phyloP scores from a whole-genome alignment of 2,797 vertebrate species.

The Galagoides demidoff region DNA sequence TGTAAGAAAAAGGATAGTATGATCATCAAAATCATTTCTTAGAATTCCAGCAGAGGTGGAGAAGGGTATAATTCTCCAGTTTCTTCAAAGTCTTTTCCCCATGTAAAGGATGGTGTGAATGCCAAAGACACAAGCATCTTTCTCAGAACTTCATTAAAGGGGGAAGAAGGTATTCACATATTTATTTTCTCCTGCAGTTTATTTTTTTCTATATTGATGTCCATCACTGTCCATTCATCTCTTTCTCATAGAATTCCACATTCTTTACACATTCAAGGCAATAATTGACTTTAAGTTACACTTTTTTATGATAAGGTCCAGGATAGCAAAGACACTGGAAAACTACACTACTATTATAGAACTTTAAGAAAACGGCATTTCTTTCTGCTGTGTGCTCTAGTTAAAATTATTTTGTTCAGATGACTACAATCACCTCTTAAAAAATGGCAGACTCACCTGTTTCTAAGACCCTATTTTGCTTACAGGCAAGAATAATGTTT shows the following conservation, averaged over 20 bases:
- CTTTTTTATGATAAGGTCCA: neutral
- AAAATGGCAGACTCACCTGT: neutral
- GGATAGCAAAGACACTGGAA: neutral
- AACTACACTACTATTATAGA: neutral
- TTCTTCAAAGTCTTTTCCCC: neutral
- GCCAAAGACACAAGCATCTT: neutral
- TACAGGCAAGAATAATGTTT: neutral
- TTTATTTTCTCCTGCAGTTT: neutral
- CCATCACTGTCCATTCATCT: neutral
- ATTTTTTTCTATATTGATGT: neutral
- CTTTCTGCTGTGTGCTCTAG: neutral
- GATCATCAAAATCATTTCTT: neutral
- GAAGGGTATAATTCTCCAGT: neutral
- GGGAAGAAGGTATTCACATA: no score
- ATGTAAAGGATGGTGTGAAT: neutral
- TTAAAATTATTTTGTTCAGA: neutral
- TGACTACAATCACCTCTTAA: neutral
- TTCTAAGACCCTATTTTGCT: neutral
- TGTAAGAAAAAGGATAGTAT: neutral
- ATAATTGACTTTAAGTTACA: neutral
- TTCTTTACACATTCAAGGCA: neutral
- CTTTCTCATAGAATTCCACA: neutral
- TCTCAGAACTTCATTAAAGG: neutral
- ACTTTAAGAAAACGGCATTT: neutral
- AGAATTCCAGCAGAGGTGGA: neutral